Evolutionary conservation across 2,113 vertebrate species (phyloP), one percentile per base, ranked within the genome.

Genomic region (Solea senegalensis): DNA sequence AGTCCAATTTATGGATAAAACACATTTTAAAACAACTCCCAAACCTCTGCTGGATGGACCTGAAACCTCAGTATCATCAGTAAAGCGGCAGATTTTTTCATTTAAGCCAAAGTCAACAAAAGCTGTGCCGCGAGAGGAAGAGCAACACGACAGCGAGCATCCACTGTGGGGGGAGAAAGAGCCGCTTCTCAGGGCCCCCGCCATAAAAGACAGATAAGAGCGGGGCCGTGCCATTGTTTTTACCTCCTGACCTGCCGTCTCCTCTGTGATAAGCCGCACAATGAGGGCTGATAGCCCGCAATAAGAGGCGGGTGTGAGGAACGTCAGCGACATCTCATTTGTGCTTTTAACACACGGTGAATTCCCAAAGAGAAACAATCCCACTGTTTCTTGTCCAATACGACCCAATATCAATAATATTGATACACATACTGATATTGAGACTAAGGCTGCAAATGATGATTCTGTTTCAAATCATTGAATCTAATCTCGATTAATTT

Each of bases 51-150:
- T 21, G 21, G 21, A 21, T 34, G 34, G 34, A 1, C 34, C 5
- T 6, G 3, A 34, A 34, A 34, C 3, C 5, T 34, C 34, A 34
- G 44, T 28, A n/a, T 63, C 41, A n/a, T 63, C 41, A 34, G 39
- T 39, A 39, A 1, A 72, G 69, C 64, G 14, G 28, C 7, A 13
- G 1, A 26, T 45, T 10, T 5, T n/a, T 67, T 64, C 69, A 70
- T 2, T 21, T 7, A 34, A 51, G 74, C 90, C 90, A 92, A 90
- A 89, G 74, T 84, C 89, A 90, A 90, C 86, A 78, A 49, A 21
- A 58, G 62, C 74, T 27, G 63, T 59, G 67, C 72, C 67, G 72
- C 53, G 73, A 78, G 46, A 74, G 82, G 83, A 87, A 88, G 69
- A 81, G 85, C 39, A 90, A 85, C 85, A 87, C 41, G 54, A 50